A percentile compares a stretch with the other conserved stretches of the same genome.
Conservation (phyloP, 2,888 invertebrate genomes). For the Pristionchus fissidentatus region DNA sequence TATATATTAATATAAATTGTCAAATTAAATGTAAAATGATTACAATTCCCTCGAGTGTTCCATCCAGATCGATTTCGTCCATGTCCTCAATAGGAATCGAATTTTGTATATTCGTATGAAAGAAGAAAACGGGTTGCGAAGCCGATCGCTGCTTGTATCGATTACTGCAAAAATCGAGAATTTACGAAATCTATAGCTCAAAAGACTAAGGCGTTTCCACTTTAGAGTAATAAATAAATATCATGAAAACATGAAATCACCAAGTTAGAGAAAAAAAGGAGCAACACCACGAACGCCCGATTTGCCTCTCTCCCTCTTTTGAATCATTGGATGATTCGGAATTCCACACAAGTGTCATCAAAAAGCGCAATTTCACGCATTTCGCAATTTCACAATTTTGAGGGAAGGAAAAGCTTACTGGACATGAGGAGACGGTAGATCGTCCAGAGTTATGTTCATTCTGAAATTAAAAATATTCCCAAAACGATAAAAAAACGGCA, state of each 20-base stretch:
- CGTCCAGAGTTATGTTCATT: slow-evolving; percentile 5
- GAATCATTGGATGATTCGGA: slow-evolving; percentile 7
- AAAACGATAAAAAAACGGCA: background rate
- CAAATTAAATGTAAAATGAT: background rate
- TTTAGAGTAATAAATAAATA: no score
- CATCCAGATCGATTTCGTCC: slow-evolving; percentile 33
- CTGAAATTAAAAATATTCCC: background rate
- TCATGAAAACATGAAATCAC: no score
- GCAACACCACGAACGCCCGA: background rate
- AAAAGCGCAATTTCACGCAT: no score
- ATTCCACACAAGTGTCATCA: slow-evolving; percentile 22
- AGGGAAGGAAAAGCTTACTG: background rate
- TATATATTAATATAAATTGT: no score
- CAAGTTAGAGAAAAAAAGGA: background rate
- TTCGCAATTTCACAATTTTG: slow-evolving; percentile 14
- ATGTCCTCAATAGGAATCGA: background rate
- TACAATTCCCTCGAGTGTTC: slow-evolving; percentile 8
- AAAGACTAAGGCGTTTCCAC: no score
- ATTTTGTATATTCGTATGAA: background rate
- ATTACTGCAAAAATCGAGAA: background rate
- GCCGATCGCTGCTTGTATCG: slow-evolving; percentile 42
- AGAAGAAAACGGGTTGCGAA: slow-evolving; percentile 18
- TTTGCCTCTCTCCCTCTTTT: background rate
- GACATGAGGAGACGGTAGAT: slow-evolving; percentile 20
- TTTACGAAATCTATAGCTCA: background rate